Percentiles rank a stretch among this genome's conserved stretches.
phyloP scores from a whole-genome alignment of 2,888 invertebrate genomes.

The Sicus ferrugineus region DNA sequence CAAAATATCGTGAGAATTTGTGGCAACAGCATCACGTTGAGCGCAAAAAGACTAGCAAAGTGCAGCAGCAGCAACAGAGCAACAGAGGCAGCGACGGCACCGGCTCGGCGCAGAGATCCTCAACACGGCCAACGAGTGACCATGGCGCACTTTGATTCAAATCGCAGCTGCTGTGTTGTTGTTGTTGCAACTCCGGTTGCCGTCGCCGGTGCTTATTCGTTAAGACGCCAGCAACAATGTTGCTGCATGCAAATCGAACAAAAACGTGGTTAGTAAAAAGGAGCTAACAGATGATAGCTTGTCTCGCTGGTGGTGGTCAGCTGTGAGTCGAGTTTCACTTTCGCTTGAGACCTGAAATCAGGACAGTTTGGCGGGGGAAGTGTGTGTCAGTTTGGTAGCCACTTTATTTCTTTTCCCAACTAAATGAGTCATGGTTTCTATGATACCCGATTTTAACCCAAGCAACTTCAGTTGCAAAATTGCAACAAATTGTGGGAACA shows the following conservation, averaged over 20 bases:
- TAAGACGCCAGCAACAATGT: background rate
- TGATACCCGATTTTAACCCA: no score
- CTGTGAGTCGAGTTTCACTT: constrained; percentile 14
- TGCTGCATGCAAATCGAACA: background rate
- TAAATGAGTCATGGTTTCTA: no score
- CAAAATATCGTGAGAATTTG: constrained; percentile 34
- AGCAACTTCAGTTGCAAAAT: no score
- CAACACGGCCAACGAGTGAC: constrained; percentile 30
- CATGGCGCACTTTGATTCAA: constrained; percentile 46
- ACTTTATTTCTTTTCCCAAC: no score
- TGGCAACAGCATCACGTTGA: constrained; percentile 31
- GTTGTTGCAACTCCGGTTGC: constrained; percentile 18
- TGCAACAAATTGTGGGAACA: no score
- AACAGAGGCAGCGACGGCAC: background rate
- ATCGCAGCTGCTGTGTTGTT: constrained; percentile 16
- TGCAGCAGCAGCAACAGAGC: background rate
- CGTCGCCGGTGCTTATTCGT: background rate
- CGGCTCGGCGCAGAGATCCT: background rate
- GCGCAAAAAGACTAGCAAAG: background rate
- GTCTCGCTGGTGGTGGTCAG: background rate
- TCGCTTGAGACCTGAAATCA: background rate
- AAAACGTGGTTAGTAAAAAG: background rate
- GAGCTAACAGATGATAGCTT: background rate
- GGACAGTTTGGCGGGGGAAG: background rate
- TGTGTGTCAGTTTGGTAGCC: background rate